Conservation (phyloP, 2,797 vertebrate species). For the Hyperoplus lanceolatus region DNA sequence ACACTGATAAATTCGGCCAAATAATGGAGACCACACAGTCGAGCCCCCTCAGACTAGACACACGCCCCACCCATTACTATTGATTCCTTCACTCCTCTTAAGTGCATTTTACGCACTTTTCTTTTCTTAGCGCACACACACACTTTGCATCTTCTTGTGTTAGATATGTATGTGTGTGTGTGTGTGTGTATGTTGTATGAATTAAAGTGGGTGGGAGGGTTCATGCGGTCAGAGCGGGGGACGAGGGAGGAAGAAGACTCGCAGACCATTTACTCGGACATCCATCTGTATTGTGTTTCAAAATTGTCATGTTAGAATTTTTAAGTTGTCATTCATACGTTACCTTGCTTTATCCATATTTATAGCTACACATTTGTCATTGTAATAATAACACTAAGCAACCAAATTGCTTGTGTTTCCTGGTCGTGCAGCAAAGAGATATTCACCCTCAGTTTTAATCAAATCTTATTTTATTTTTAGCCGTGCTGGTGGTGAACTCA, state of each 20-base stretch:
- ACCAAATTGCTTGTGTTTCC: background rate
- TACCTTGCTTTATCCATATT: background rate
- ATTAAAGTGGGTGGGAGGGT: constrained; percentile 20
- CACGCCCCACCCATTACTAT: constrained; percentile 45
- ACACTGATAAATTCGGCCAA: constrained; percentile 63
- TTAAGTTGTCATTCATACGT: constrained; percentile 8
- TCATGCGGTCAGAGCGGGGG: background rate
- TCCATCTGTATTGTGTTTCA: constrained; percentile 26
- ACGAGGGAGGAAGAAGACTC: constrained; percentile 19
- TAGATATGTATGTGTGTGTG: constrained; percentile 10
- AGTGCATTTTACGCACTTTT: constrained; percentile 53
- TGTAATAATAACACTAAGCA: background rate
- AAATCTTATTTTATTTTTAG: constrained; percentile 1
- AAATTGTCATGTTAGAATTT: background rate
- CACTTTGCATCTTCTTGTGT: background rate
- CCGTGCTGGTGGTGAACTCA: no score
- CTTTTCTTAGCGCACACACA: background rate
- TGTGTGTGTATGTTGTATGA: constrained; percentile 14
- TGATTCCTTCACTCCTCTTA: constrained; percentile 56
- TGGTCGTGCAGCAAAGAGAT: background rate
- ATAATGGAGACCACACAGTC: constrained; percentile 40
- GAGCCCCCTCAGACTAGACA: constrained; percentile 9
- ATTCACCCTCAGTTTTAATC: background rate
- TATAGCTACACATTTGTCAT: background rate
- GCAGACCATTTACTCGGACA: background rate